These are phyloP conservation scores for Ispidina lecontei DNA, from an alignment of 2,797 vertebrate genomes.

Conservation along the genomic window DNA sequence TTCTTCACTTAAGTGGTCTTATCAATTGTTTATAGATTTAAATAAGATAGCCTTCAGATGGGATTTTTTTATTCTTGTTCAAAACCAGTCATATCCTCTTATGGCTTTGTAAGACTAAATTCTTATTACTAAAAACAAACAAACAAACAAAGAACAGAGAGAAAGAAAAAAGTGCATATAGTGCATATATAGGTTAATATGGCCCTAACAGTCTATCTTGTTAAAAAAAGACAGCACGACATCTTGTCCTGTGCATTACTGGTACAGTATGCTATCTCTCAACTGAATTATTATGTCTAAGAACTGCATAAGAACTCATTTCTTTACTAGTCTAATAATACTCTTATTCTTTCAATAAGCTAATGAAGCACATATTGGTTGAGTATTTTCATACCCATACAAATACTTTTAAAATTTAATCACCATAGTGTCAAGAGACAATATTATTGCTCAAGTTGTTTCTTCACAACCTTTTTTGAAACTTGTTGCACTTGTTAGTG, in stretches of 20 bases:
- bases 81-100: not conserved
- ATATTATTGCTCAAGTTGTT: not conserved
- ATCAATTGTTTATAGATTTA: not conserved
- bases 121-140: not conserved
- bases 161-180: not conserved
- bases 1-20: not conserved
- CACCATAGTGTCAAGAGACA: rapidly evolving
- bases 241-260: not conserved
- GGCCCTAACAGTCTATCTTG: not conserved
- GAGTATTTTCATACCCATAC: not conserved
- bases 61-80: not conserved
- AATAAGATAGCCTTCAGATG: not conserved
- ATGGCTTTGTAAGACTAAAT: not conserved
- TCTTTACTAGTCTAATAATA: not conserved
- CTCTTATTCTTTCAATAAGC: not conserved
- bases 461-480: not conserved
- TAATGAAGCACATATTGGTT: not conserved
- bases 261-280: not conserved
- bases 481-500: not conserved
- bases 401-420: not conserved
- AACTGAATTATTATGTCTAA: not conserved
- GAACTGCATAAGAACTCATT: not conserved
- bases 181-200: not conserved
- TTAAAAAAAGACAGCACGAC: not conserved
- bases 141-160: not conserved